Evolutionary conservation across 1,140 invertebrate species (phyloP).

Genomic region (Holcopasites calliopsidis): DNA sequence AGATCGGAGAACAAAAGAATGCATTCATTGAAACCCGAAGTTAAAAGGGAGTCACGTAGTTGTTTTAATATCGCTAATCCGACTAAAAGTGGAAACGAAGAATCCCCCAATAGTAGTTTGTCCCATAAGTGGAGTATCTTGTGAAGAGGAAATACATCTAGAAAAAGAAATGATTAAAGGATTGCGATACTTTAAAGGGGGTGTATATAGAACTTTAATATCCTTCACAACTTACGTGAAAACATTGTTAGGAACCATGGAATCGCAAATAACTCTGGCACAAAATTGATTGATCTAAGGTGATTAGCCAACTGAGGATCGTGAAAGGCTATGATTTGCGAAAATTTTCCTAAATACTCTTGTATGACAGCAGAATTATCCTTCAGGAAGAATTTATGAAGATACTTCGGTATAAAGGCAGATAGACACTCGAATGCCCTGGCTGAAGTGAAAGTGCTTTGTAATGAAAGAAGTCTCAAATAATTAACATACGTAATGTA

Average conservation of each 20-base stretch:
- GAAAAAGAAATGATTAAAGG: constrained; percentile 59
- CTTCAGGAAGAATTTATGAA: constrained; percentile 99
- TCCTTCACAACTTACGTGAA: constrained; percentile 90
- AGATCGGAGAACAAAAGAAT: constrained; percentile 98
- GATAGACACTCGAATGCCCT: constrained; percentile 96
- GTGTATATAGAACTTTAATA: background rate
- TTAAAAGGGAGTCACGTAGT: constrained; percentile 89
- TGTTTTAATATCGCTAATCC: constrained; percentile 96
- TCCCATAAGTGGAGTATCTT: constrained; percentile 99
- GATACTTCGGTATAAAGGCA: constrained; percentile 97
- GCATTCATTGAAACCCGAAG: constrained; percentile 97
- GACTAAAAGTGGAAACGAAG: constrained; percentile 96
- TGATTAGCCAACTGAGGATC: constrained; percentile 96
- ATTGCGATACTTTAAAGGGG: background rate
- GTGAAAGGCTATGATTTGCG: constrained; percentile 96
- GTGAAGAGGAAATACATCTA: constrained; percentile 98
- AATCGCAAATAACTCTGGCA: constrained; percentile 99
- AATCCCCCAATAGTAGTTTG: constrained; percentile 94
- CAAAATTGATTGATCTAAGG: constrained; percentile 95
- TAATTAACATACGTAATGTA: background rate
- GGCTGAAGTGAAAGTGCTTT: constrained; percentile 82
- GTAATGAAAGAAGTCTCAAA: constrained; percentile 16
- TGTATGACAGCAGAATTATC: constrained; percentile 98
- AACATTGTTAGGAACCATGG: constrained; percentile 99
- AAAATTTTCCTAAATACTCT: constrained; percentile 98